Conservation (phyloP, 2,888 invertebrate species). For the Drosophila aldrichi region DNA sequence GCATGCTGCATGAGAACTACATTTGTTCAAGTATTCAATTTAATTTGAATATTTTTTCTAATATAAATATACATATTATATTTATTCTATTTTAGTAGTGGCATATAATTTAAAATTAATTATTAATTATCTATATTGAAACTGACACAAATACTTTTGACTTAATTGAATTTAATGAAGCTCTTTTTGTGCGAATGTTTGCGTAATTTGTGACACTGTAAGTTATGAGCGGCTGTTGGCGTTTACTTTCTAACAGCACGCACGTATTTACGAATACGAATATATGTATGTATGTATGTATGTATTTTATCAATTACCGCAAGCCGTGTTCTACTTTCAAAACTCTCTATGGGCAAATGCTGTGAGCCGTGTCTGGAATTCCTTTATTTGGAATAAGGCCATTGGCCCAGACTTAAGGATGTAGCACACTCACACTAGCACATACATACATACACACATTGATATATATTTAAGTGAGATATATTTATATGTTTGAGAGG, state of each 20-base stretch:
- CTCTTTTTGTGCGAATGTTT: background rate
- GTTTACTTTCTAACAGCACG: slow-evolving; percentile 72
- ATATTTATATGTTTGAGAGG: slow-evolving; percentile 12
- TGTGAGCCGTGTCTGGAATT: slow-evolving; percentile 52
- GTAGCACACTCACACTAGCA: slow-evolving; percentile 48
- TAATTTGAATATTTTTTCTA: background rate
- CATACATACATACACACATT: background rate
- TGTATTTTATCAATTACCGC: slow-evolving; percentile 57
- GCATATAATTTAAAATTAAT: no score
- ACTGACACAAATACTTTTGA: background rate
- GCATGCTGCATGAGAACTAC: background rate
- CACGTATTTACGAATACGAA: slow-evolving; percentile 42
- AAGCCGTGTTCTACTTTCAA: slow-evolving; percentile 70
- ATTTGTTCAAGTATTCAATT: no score
- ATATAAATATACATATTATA: background rate
- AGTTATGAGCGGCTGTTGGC: slow-evolving; percentile 16
- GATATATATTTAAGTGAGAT: slow-evolving; percentile 7
- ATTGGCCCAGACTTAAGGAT: slow-evolving; percentile 72
- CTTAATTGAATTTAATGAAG: background rate
- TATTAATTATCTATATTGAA: no score
- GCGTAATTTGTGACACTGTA: slow-evolving; percentile 35
- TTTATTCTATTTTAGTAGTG: no score
- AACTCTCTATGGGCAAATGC: slow-evolving; percentile 60
- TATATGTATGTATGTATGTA: background rate
- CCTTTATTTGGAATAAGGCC: slow-evolving; percentile 71